phyloP scores from a whole-genome alignment of 2,888 invertebrate species.

The Apocheima hispidaria region DNA sequence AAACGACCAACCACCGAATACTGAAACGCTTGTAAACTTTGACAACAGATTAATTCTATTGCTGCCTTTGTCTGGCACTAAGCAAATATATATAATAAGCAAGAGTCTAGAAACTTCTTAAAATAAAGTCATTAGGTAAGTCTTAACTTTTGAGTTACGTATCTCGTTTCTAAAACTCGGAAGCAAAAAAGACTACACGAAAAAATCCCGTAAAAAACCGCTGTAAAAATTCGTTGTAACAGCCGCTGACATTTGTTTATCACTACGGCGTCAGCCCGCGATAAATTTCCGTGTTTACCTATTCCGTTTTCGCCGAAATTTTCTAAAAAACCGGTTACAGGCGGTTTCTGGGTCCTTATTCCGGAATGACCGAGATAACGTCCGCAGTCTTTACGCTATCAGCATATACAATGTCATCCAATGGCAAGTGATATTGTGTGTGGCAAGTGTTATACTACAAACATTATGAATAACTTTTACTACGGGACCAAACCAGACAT shows the following conservation, averaged over 20 bases:
- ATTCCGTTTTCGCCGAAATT: constrained; percentile 34
- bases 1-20: no score
- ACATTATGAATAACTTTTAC: no score
- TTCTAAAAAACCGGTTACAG: constrained; percentile 33
- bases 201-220: constrained; percentile 5
- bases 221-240: constrained; percentile 17
- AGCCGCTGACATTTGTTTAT: constrained; percentile 20
- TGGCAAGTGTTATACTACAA: no score
- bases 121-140: background rate
- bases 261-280: constrained; percentile 20
- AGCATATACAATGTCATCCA: no score
- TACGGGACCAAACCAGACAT: no score
- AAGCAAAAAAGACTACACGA: constrained; percentile 4
- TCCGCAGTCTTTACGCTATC: no score
- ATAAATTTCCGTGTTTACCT: constrained; percentile 32
- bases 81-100: no score
- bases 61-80: no score
- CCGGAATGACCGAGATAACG: background rate
- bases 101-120: no score
- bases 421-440: no score
- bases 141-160: background rate
- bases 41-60: no score
- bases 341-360: constrained; percentile 11
- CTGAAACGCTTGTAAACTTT: no score
- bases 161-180: background rate